Base-by-base conservation (phyloP, 1,140 invertebrate genomes). In the Branchinecta lynchi region DNA sequence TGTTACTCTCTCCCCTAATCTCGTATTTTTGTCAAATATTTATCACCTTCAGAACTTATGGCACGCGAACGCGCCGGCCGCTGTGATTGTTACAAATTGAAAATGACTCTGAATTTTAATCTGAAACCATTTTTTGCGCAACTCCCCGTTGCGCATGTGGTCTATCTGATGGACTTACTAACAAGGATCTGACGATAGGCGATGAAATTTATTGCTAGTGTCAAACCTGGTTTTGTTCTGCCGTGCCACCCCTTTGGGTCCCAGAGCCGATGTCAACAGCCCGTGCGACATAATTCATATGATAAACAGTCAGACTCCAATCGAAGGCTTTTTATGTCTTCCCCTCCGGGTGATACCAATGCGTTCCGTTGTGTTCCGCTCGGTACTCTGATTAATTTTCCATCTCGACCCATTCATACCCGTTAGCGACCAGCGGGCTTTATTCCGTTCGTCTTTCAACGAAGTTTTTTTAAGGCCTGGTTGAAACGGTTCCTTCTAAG, bases 261-360 rank as follows among this genome's bases (percentile, higher is more conserved):
- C 51, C 51, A 15, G 17, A 15, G 17, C 51, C 51, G 2, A 20
- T 60, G 51, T 60, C 51, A 60, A 60, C 51, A 60, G 12, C 51
- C 51, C 51, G 51, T 60, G 51, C 51, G 51, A 60, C 51, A 60
- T 60, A 60, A 60, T 60, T 60, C 51, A 60, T 15, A 60, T 60
- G 51, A 60, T 60, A 60, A 60, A 60, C 51, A 60, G 51, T 60
- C 17, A 20, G 17, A 60, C 12, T 60, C 17, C 2, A 60, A 60
- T 60, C 51, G 51, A 60, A 60, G 12, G 32, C 17, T 60, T 60
- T 60, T 60, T 60, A 60, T 60, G 17, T 20, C 51, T 20, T 20
- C 51, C 51, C 17, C 51, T 6, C 17, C 12, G 51, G 51, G 51
- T 60, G 51, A 60, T 60, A 60, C 17, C 51, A 20, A 15, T 60